Evolutionary conservation across 2,113 vertebrate species (phyloP).

Genomic region (Heterochromis multidens): DNA sequence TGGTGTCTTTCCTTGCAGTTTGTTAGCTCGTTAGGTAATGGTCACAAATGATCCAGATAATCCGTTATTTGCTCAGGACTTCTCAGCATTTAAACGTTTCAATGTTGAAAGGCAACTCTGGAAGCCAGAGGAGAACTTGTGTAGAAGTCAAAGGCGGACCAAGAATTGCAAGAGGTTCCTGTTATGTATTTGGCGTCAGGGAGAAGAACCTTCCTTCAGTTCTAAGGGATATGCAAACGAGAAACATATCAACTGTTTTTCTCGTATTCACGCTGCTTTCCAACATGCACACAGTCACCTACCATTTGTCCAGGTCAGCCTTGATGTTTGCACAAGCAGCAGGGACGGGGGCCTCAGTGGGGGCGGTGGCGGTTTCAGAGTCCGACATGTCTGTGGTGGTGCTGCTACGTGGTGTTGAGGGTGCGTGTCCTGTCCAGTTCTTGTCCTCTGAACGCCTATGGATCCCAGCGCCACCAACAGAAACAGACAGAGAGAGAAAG

Average conservation of each 20-base stretch:
- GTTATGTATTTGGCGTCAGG: neutral
- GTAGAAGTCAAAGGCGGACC: neutral
- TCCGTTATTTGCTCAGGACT: neutral
- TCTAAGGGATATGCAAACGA: neutral
- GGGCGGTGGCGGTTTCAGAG: slow-evolving; percentile 65
- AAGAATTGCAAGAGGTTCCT: neutral
- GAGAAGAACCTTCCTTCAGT: neutral
- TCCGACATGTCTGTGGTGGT: slow-evolving; percentile 72
- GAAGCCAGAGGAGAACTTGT: neutral
- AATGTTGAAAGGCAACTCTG: neutral
- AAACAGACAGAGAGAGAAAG: slow-evolving; percentile 40
- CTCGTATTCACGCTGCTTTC: neutral
- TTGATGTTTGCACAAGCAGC: slow-evolving; percentile 71
- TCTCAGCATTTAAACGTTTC: neutral
- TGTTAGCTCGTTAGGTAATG: neutral
- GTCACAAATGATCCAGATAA: neutral
- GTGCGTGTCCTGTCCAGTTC: slow-evolving; percentile 47
- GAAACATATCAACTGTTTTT: neutral
- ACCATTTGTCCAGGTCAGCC: slow-evolving; percentile 81
- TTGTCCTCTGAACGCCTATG: slow-evolving; percentile 58
- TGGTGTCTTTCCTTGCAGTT: neutral
- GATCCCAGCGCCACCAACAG: slow-evolving; percentile 40
- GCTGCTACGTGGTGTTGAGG: slow-evolving; percentile 35
- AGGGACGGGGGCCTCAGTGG: slow-evolving; percentile 69
- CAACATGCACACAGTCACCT: slow-evolving; percentile 29